A percentile compares a stretch with the other conserved stretches of the same genome.
Conservation (phyloP, 2,888 invertebrate genomes). For the Drosophila sordidula region DNA sequence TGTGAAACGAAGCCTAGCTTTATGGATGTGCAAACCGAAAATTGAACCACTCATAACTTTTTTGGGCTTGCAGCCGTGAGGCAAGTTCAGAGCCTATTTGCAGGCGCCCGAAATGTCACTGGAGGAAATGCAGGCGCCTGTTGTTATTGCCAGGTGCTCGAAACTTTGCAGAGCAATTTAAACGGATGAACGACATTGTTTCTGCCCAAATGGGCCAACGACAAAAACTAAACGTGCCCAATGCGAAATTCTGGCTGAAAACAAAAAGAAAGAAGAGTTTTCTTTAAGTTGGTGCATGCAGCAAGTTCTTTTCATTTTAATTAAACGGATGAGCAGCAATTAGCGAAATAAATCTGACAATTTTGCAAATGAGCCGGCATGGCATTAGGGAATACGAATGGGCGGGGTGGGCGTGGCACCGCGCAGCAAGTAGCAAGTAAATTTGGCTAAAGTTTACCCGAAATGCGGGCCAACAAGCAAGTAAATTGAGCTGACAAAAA, state of each 20-base stretch:
- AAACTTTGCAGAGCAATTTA: constrained; percentile 57
- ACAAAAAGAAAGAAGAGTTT: constrained; percentile 34
- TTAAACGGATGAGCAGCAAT: constrained; percentile 80
- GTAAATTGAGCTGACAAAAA: constrained; percentile 23
- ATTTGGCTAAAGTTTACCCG: constrained; percentile 25
- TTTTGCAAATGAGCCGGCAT: constrained; percentile 69
- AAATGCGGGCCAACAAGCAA: constrained; percentile 41
- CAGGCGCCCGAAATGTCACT: constrained; percentile 7
- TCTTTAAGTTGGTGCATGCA: constrained; percentile 53
- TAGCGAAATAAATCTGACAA: constrained; percentile 79
- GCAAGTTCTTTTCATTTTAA: constrained; percentile 74
- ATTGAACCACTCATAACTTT: background rate
- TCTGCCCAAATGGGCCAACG: constrained; percentile 27
- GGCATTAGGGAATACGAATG: too few species aligned
- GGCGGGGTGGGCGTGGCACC: constrained; percentile 5
- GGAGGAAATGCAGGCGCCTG: constrained; percentile 30
- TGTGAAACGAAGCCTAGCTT: too few species aligned
- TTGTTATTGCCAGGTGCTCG: constrained; percentile 68
- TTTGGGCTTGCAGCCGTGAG: background rate
- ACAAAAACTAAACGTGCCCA: constrained; percentile 75
- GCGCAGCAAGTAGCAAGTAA: constrained; percentile 7
- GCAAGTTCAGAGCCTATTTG: constrained; percentile 38
- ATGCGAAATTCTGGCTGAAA: constrained; percentile 56
- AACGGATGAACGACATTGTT: constrained; percentile 52
- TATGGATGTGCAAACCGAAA: background rate